A percentile compares a stretch with the other conserved stretches of the same genome.
Conservation (phyloP, 2,888 invertebrate genomes). For the Agapostemon virescens region DNA sequence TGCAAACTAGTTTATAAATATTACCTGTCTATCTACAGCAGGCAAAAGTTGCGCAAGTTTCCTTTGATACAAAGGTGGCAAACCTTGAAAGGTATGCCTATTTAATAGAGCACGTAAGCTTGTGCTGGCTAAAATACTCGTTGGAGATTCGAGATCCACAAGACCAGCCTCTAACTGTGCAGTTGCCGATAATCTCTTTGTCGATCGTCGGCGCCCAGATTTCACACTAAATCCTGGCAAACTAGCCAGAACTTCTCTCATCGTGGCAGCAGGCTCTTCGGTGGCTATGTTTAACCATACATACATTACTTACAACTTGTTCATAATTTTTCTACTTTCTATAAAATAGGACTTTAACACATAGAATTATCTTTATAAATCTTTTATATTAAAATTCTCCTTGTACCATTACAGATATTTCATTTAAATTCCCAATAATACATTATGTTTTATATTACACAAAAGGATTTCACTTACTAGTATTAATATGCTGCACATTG, state of each 20-base stretch:
- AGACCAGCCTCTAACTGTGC: constrained; percentile 96
- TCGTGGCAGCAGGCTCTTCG: constrained; percentile 86
- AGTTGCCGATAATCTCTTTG: constrained; percentile 92
- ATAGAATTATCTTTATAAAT: not conserved
- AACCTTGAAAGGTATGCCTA: constrained; percentile 93
- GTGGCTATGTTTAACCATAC: constrained; percentile 66
- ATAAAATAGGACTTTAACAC: not conserved
- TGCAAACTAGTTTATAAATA: not conserved
- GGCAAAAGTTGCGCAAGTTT: constrained; percentile 95
- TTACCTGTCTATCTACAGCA: constrained; percentile 89
- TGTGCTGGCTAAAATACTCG: constrained; percentile 95
- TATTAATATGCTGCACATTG: constrained; percentile 72
- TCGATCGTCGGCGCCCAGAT: constrained; percentile 87
- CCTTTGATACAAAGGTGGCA: constrained; percentile 94
- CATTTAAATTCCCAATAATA: too few species aligned
- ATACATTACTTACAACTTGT: not conserved
- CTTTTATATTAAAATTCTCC: not conserved
- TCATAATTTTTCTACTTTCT: not conserved
- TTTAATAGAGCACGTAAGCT: constrained; percentile 94
- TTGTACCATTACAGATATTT: too few species aligned
- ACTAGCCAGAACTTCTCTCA: constrained; percentile 93
- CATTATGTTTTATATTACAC: not conserved
- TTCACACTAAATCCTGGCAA: constrained; percentile 94
- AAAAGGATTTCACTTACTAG: constrained; percentile 63
- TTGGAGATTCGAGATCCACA: constrained; percentile 97